Base-by-base conservation (phyloP, 2,797 vertebrate genomes). In the Craterocephalus amniculus region DNA sequence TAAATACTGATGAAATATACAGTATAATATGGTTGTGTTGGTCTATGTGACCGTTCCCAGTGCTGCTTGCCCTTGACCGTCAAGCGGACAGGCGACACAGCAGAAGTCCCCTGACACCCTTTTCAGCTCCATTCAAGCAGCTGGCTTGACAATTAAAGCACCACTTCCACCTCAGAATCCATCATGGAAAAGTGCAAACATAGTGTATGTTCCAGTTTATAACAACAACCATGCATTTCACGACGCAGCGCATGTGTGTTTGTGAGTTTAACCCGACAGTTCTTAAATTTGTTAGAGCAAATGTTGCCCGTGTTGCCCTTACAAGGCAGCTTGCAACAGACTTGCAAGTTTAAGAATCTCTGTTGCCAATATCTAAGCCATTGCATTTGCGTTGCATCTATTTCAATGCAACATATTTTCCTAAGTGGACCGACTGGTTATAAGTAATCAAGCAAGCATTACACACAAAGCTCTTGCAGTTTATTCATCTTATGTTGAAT, bases 121-220 rank as follows among this genome's bases (percentile, higher is more conserved):
- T n/a, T 83, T 86, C 83, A 70, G 88, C 79, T 93, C 79, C 78
- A 77, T 80, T 90, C 90, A 79, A 76, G 88, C 93, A 87, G 88
- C 93, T 91, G 94, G 92, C 94, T 89, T 92, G 81, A 95, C 94
- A 95, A 96, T 96, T 95, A 95, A 91, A 83, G 62, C 80, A 92
- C 92, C 93, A 95, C 93, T 94, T 95, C 80, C 91, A 81, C 93
- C 93, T 93, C 71, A 92, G 87, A 95, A 94, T 94, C 92, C 92
- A 89, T 95, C 94, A 95, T 85, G 93, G 94, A 94, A 94, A 96
- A 94, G 94, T 94, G 93, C 87, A 93, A 95, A 93, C 91, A 94
- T 64, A 94, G 89, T 91, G 94, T 93, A 91, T 7, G 20, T 89
- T 87, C 87, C 74, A 87, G 94, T 96, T 95, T 96, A 94, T 96